Percentiles rank a stretch among this genome's conserved stretches.
Evolutionary conservation across 2,113 vertebrate species (phyloP).

Genomic region (Albula goreensis): DNA sequence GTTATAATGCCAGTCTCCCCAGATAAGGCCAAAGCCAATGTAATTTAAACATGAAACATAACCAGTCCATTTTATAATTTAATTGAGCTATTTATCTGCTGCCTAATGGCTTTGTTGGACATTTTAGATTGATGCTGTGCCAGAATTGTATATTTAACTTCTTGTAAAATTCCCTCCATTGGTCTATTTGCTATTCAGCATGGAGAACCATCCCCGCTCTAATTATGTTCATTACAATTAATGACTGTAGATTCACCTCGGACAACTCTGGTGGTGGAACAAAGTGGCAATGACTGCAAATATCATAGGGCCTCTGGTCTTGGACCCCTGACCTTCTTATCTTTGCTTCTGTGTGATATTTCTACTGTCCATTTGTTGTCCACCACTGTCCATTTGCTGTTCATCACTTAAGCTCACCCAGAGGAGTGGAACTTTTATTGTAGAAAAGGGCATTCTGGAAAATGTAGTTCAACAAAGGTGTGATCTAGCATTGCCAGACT

Average conservation of each 20-base stretch:
- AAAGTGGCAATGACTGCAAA: conserved; percentile 15
- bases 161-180: conserved; percentile 75
- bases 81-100: conserved; percentile 89
- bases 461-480: neutral
- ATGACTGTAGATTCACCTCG: conserved; percentile 42
- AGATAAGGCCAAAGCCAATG: conserved; percentile 72
- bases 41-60: conserved; percentile 85
- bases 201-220: conserved; percentile 44
- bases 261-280: conserved; percentile 32
- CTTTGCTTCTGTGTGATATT: conserved; percentile 4
- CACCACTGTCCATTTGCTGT: neutral
- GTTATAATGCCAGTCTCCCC: conserved; percentile 72
- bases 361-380: neutral
- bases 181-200: conserved; percentile 73
- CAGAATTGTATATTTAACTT: conserved; percentile 75
- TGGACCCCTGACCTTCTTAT: conserved; percentile 9
- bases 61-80: conserved; percentile 82
- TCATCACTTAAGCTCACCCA: neutral
- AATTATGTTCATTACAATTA: conserved; percentile 47
- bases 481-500: neutral
- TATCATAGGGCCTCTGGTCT: conserved; percentile 13
- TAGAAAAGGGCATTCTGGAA: neutral
- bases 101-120: conserved; percentile 82
- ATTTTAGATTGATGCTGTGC: conserved; percentile 80
- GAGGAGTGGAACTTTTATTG: neutral